These are phyloP conservation scores for Orycteropus afer DNA, from an alignment of 2,113 vertebrate genomes.

Conservation along the genomic window DNA sequence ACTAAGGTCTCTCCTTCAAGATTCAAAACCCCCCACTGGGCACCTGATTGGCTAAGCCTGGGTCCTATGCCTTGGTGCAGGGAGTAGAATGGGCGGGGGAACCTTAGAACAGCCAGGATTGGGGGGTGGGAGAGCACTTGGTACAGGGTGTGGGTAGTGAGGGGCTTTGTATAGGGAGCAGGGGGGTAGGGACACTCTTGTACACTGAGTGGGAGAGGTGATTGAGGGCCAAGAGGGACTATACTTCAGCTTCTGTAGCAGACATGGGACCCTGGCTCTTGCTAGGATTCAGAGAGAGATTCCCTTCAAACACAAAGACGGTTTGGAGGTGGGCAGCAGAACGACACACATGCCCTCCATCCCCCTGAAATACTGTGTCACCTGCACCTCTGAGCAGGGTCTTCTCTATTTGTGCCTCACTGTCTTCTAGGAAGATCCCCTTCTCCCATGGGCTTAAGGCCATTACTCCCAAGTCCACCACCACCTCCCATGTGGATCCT, in stretches of 20 bases:
- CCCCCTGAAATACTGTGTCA: background rate
- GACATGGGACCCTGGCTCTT: background rate
- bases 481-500: background rate
- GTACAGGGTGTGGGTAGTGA: too few species aligned
- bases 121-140: too few species aligned
- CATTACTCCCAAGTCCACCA: background rate
- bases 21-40: background rate
- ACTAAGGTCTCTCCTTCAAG: background rate
- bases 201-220: background rate
- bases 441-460: background rate
- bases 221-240: background rate
- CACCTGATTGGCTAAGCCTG: background rate
- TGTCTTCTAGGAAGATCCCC: background rate
- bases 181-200: background rate
- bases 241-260: background rate
- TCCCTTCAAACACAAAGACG: too few species aligned
- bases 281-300: background rate
- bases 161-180: too few species aligned
- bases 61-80: too few species aligned
- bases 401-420: background rate
- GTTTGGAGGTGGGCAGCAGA: background rate
- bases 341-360: background rate
- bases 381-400: background rate
- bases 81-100: too few species aligned
- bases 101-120: background rate